Percentiles rank a stretch among this genome's conserved stretches.
Conservation (phyloP, 1,140 invertebrate species). For the Wasmannia auropunctata region DNA sequence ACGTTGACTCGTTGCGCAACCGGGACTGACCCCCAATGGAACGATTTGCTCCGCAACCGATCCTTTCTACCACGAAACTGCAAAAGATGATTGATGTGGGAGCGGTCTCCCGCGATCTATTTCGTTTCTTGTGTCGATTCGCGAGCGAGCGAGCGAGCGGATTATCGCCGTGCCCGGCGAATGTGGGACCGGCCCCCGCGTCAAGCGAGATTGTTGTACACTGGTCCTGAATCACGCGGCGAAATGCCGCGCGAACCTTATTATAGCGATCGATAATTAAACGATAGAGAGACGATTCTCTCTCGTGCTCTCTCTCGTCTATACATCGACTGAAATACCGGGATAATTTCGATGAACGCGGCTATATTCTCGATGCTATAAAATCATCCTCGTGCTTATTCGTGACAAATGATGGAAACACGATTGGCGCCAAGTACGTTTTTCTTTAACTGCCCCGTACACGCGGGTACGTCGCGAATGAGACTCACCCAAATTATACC, state of each 20-base stretch:
- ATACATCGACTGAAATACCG: background rate
- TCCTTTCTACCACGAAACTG: conserved; percentile 83
- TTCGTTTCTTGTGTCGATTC: conserved; percentile 64
- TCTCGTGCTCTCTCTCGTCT: background rate
- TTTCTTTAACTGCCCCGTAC: background rate
- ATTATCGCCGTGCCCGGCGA: conserved; percentile 46
- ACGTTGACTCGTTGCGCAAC: conserved; percentile 78
- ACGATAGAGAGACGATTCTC: conserved; percentile 33
- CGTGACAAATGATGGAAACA: background rate
- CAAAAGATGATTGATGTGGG: conserved; percentile 84
- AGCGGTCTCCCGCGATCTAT: conserved; percentile 78
- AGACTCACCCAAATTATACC: conserved; percentile 7
- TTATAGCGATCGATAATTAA: conserved; percentile 48
- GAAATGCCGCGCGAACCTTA: conserved; percentile 38
- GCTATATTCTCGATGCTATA: background rate
- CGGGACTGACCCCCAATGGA: conserved; percentile 71
- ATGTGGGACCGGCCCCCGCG: conserved; percentile 52
- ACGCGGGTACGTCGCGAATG: conserved; percentile 8
- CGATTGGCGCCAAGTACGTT: background rate
- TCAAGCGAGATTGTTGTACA: conserved; percentile 34
- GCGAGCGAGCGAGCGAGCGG: conserved; percentile 20
- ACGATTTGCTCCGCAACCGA: conserved; percentile 78
- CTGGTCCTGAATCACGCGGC: conserved; percentile 19
- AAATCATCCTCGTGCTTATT: background rate
- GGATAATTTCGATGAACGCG: conserved; percentile 9